A percentile compares a stretch with the other conserved stretches of the same genome.
Evolutionary conservation across 2,797 vertebrate species (phyloP).

Genomic region (Eulemur albifrons): DNA sequence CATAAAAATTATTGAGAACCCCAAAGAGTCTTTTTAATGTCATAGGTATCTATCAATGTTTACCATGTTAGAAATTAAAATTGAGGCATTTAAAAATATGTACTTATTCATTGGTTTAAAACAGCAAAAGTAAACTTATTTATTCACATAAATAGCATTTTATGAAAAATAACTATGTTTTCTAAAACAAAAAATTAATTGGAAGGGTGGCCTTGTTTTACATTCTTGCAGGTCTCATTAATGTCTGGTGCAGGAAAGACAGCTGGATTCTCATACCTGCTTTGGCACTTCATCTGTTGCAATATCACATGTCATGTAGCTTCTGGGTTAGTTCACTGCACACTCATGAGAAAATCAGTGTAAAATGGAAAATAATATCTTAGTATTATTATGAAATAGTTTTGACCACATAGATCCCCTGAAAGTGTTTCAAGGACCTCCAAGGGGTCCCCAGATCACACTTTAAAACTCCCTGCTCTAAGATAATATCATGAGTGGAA

Average conservation of each 20-base stretch:
- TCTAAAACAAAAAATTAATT: neutral
- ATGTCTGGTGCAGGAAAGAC: neutral
- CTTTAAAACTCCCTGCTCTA: neutral
- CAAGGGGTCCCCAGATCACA: neutral
- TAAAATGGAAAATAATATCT: neutral
- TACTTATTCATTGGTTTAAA: neutral
- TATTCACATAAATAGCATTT: neutral
- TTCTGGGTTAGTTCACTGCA: neutral
- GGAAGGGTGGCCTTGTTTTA: neutral
- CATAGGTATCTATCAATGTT: neutral
- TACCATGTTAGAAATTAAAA: neutral
- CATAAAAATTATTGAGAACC: neutral
- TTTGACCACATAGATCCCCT: neutral
- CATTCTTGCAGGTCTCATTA: neutral
- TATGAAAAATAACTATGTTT: neutral
- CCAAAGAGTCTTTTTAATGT: neutral
- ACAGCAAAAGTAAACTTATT: neutral
- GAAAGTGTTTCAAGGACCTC: neutral
- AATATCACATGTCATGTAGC: neutral
- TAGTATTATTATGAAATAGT: neutral
- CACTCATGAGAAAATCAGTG: neutral
- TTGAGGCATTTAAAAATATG: neutral
- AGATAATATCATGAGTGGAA: neutral
- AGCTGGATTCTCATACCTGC: neutral
- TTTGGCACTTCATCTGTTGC: neutral